Evolutionary conservation across 2,888 invertebrate species (phyloP), one percentile per base, ranked within the genome.

Genomic region (Hypomecis punctinalis): DNA sequence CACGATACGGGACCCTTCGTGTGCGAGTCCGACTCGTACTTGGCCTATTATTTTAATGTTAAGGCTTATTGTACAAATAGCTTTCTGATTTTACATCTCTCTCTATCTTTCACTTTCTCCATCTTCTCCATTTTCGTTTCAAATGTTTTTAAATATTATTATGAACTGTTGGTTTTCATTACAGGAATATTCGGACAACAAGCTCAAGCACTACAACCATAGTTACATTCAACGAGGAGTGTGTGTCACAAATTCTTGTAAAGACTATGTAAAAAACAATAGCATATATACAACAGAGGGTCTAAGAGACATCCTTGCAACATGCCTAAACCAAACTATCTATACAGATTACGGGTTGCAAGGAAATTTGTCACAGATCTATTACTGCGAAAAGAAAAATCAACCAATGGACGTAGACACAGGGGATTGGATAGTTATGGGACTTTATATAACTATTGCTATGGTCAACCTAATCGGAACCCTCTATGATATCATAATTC

Each of bases 141-240:
- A 23, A 23, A 23, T 23, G 23, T 23, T 23, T 23, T 23, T 2
- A 23, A 23, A 23, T 23, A n/a, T n/a, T n/a, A n/a, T n/a, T n/a
- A 23, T 23, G 23, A 23, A 46, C 13, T n/a, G 7, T 11, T 39
- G 11, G 13, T 39, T 6, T 53, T 35, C 3, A 33, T 71, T 76
- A 23, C 73, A 81, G 81, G 76, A 75, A 63, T 79, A 78, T 61
- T 78, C 80, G 45, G 66, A 63, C 13, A 59, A 53, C 45, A 68
- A 56, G 13, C 56, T 67, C 6, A 78, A 75, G 49, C 80, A 80
- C 53, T 81, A 76, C 72, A 76, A 81, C 61, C 74, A 78, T 51
- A 72, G 74, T 0, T 73, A 72, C 46, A 62, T 80, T 36, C 71
- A 80, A 33, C 63, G 76, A 63, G 81, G 77, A 0, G 61, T 81